A percentile compares a stretch with the other conserved stretches of the same genome.
phyloP scores from a whole-genome alignment of 2,113 vertebrate species.

The Azemiops feae region DNA sequence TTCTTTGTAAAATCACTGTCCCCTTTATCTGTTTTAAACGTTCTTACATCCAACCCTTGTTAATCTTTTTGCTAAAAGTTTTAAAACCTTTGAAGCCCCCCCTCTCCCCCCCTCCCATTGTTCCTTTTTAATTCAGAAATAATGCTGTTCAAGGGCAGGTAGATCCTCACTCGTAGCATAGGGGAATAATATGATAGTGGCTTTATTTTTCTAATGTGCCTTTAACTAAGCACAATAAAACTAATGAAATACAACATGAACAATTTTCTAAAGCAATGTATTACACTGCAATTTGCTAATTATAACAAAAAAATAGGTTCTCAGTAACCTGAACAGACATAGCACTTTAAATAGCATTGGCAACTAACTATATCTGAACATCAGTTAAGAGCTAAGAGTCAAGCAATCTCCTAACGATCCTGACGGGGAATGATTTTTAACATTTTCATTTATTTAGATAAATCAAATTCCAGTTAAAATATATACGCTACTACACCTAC shows the following conservation, averaged over 20 bases:
- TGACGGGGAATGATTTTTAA: background rate
- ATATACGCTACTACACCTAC: too few relatives aligned
- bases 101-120: background rate
- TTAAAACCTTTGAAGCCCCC: background rate
- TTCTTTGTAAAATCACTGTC: background rate
- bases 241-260: background rate
- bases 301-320: background rate
- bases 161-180: background rate
- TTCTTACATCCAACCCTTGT: too few relatives aligned
- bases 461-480: background rate
- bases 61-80: background rate
- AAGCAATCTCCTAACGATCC: background rate
- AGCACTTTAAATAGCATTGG: background rate
- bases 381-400: background rate
- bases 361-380: background rate
- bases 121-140: background rate
- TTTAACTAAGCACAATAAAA: background rate
- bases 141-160: background rate
- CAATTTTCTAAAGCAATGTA: background rate
- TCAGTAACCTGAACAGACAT: background rate
- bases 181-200: background rate
- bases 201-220: background rate
- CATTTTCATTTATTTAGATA: background rate
- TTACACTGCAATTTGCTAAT: background rate
- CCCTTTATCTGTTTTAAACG: too few relatives aligned